phyloP scores from a whole-genome alignment of 1,140 invertebrate species.

The Gryllus bimaculatus region DNA sequence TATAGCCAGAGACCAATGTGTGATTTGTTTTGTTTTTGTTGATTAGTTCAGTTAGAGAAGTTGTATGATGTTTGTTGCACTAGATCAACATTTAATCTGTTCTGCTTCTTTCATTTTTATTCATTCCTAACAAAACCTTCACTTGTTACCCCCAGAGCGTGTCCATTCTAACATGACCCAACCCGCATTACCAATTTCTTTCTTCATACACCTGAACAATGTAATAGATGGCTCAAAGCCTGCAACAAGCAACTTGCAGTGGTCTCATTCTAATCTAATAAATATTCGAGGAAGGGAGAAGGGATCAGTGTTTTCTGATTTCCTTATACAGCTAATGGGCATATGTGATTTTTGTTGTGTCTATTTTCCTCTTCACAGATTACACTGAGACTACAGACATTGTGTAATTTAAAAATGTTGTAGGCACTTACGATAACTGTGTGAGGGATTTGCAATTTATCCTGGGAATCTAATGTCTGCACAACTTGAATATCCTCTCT shows the following conservation, averaged over 20 bases:
- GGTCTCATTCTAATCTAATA: too few relatives aligned
- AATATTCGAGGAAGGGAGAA: too few relatives aligned
- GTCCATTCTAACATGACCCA: neutral
- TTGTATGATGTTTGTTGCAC: conserved; percentile 11
- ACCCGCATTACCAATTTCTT: neutral
- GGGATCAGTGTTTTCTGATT: too few relatives aligned
- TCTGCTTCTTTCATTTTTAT: conserved; percentile 15
- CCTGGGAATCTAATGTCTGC: neutral
- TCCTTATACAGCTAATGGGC: too few relatives aligned
- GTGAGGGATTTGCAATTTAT: neutral
- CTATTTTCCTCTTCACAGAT: too few relatives aligned
- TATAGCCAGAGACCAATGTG: conserved; percentile 15
- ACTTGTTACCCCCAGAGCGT: neutral
- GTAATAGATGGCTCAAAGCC: neutral
- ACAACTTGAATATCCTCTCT: neutral
- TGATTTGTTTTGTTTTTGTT: conserved; percentile 9
- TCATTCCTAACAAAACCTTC: conserved; percentile 16
- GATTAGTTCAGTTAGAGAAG: conserved; percentile 15
- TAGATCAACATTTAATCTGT: conserved; percentile 16
- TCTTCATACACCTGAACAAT: neutral
- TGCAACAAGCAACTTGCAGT: neutral
- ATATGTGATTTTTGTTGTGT: too few relatives aligned
- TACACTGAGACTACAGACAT: too few relatives aligned
- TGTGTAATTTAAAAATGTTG: neutral
- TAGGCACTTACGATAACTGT: neutral